These are phyloP conservation scores for Dryobotodes eremita DNA, from an alignment of 2,888 invertebrate genomes.

Conservation along the genomic window DNA sequence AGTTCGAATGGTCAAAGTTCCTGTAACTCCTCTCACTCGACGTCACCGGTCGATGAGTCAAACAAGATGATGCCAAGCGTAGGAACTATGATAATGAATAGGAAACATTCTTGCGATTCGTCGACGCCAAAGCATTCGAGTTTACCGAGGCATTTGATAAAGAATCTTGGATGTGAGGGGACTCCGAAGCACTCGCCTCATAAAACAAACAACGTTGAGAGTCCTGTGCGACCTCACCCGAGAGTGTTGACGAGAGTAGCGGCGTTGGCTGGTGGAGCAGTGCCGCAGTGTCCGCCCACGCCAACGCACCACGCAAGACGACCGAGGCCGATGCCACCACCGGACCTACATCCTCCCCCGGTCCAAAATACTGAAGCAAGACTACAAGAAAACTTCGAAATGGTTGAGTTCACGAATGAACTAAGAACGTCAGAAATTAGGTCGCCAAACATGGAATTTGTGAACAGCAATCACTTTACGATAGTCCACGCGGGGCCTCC, in stretches of 20 bases:
- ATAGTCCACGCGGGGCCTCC: constrained; percentile 89
- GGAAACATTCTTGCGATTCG: constrained; percentile 86
- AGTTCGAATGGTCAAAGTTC: constrained; percentile 85
- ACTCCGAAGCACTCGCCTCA: constrained; percentile 87
- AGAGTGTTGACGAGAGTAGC: constrained; percentile 91
- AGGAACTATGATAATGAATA: constrained; percentile 86
- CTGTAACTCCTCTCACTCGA: constrained; percentile 86
- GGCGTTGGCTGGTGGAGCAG: constrained; percentile 89
- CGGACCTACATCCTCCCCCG: constrained; percentile 90
- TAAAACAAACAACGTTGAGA: constrained; percentile 79
- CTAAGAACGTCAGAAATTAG: constrained; percentile 88
- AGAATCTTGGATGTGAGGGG: constrained; percentile 84
- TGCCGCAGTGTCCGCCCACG: constrained; percentile 95
- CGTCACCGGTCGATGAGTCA: constrained; percentile 84
- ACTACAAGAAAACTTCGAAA: constrained; percentile 84
- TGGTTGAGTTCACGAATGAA: constrained; percentile 88
- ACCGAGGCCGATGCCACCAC: constrained; percentile 91
- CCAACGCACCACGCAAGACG: constrained; percentile 96
- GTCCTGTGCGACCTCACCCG: constrained; percentile 91
- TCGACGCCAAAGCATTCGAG: constrained; percentile 87
- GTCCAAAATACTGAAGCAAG: constrained; percentile 83
- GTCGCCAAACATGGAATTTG: constrained; percentile 90
- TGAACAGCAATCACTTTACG: constrained; percentile 90
- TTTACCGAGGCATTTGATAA: constrained; percentile 85
- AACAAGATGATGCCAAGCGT: constrained; percentile 80